A percentile compares a stretch with the other conserved stretches of the same genome.
These are phyloP conservation scores for Lampris megalopsis DNA, from an alignment of 2,113 vertebrate genomes.

Conservation along the genomic window DNA sequence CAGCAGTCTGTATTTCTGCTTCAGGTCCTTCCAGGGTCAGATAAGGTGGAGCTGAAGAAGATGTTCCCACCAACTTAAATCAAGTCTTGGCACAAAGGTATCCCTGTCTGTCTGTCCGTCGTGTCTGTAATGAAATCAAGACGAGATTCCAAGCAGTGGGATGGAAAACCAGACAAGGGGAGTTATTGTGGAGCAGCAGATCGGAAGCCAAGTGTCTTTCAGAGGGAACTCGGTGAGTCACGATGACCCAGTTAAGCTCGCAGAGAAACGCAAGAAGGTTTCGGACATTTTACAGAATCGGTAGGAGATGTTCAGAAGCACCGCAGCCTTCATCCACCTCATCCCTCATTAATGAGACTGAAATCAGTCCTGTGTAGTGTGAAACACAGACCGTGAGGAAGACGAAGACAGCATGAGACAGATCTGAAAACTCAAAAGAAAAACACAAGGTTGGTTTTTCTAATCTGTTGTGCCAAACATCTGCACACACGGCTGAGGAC, in stretches of 20 bases:
- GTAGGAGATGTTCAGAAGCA: slow-evolving; percentile 43
- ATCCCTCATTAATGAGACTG: slow-evolving; percentile 51
- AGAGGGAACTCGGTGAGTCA: slow-evolving; percentile 46
- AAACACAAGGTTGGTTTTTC: not conserved
- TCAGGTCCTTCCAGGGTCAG: no score
- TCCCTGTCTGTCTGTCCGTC: not conserved
- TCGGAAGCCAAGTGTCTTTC: slow-evolving; percentile 9
- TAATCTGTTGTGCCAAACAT: not conserved
- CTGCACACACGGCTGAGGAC: no score
- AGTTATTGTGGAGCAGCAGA: slow-evolving; percentile 22
- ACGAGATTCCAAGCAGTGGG: slow-evolving; percentile 17
- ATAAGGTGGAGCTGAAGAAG: not conserved
- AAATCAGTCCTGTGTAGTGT: slow-evolving; percentile 17
- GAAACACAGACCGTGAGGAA: slow-evolving; percentile 6
- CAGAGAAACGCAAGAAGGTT: slow-evolving; percentile 24
- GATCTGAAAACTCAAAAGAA: not conserved
- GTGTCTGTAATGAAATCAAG: slow-evolving; percentile 17
- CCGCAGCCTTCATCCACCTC: slow-evolving; percentile 30
- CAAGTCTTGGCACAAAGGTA: not conserved
- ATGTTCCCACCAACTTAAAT: slow-evolving; percentile 3
- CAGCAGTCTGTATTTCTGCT: not conserved
- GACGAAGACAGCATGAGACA: not conserved
- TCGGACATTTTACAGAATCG: slow-evolving; percentile 36
- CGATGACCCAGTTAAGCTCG: slow-evolving; percentile 59
- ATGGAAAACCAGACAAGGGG: slow-evolving; percentile 13